Base-by-base conservation (phyloP, 1,140 invertebrate species). In the Mactra quadrangularis region DNA sequence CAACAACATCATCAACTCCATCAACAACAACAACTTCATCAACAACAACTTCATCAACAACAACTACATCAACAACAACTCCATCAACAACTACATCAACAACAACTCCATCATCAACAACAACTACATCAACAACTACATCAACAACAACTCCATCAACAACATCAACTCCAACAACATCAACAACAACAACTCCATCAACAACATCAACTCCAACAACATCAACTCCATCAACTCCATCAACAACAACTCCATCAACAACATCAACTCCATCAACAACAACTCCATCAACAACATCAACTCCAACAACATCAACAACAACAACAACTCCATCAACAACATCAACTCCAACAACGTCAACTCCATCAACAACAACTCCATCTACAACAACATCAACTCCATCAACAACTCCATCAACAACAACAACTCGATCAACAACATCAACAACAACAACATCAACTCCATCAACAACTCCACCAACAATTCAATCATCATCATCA, bases 1-100 rank as follows among this genome's bases (percentile, higher is more conserved):
- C 50, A 53, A 15, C 68, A 33, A 22, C 70, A 38, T 29, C 70
- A 55, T 57, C 52, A 35, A 35, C 50, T 33, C 29, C 70, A 72
- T 33, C 70, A 57, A 7, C 53, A 55, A 6, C 53, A 55, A 55
- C n/a, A 55, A 22, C 53, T 6, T 7, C 19, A 7, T 4, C n/a
- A 55, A 6, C 53, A 55, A 7, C 53, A 22, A 19, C 66, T 47
- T 3, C 66, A 70, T 52, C 76, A 41, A 68, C 62, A 52, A 27
- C 47, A 25, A 38, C 62, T 35, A 15, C 75, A 31, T 31, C 15
- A 31, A 52, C 60, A n/a, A 66, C 7, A n/a, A 13, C 31, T 22
- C 33, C 60, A 33, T 50, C 41, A 33, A 25, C 75, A n/a, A 25
- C 25, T 27, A 50, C 31, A 52, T 31, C 74, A 22, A 19, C 57